phyloP scores from a whole-genome alignment of 35 echinoderm and acorn worm genomes.

The Ophioderma brevispina region DNA sequence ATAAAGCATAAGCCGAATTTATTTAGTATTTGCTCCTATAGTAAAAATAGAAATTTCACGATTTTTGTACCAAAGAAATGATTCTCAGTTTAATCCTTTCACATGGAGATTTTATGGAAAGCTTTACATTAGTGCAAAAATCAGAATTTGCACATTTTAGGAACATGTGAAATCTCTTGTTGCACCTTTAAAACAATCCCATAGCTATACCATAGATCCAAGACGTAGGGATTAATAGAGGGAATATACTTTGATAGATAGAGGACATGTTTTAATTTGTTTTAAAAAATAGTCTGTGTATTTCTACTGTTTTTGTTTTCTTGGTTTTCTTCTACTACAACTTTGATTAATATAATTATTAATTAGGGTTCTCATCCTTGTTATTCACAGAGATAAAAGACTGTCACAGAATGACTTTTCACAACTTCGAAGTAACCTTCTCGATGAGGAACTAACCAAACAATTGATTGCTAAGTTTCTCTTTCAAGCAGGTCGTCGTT shows the following conservation, averaged over 20 bases:
- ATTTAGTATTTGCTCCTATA: no score
- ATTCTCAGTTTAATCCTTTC: no score
- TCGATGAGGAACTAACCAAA: background rate
- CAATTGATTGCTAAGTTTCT: background rate
- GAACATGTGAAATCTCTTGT: no score
- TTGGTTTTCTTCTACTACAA: background rate
- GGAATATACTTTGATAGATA: background rate
- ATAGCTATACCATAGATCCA: no score
- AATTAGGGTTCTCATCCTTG: background rate
- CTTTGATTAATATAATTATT: background rate
- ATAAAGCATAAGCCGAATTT: no score
- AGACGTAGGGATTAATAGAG: no score
- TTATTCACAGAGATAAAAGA: background rate
- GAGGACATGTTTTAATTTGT: background rate
- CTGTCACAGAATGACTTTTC: background rate
- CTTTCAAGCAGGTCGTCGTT: background rate
- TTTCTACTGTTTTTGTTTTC: background rate
- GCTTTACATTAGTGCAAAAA: no score
- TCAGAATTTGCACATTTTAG: no score
- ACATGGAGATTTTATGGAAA: no score
- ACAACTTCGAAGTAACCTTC: background rate
- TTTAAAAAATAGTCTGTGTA: background rate
- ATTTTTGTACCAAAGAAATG: no score
- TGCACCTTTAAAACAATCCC: background rate
- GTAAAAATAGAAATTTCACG: no score